These are phyloP conservation scores for Nysson spinosus DNA, from an alignment of 2,888 invertebrate species.

Conservation along the genomic window DNA sequence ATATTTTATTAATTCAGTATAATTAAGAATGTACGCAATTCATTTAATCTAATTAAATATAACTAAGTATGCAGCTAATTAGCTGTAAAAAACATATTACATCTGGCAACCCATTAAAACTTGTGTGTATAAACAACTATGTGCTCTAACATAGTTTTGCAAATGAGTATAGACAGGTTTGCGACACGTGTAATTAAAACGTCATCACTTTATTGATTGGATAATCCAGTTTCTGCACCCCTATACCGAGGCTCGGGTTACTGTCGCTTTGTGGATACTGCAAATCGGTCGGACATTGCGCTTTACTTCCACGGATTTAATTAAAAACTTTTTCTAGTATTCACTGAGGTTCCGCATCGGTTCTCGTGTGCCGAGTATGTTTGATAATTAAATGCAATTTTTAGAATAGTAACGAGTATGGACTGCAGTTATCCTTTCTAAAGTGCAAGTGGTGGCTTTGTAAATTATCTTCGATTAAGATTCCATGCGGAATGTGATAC, in stretches of 20 bases:
- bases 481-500: not conserved
- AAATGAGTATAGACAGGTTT: slow-evolving; percentile 18
- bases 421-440: not conserved
- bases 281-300: not conserved
- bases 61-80: slow-evolving; percentile 14
- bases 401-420: slow-evolving; percentile 10
- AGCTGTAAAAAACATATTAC: too few relatives aligned
- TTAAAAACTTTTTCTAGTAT: slow-evolving; percentile 18
- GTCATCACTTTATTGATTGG: slow-evolving; percentile 44
- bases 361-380: not conserved
- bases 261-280: not conserved
- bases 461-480: slow-evolving; percentile 14
- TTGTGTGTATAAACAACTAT: not conserved
- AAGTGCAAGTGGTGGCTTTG: not conserved
- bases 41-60: too few relatives aligned
- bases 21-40: too few relatives aligned
- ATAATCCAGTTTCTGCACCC: slow-evolving; percentile 33
- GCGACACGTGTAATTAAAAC: slow-evolving; percentile 50
- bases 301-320: slow-evolving; percentile 24
- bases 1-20: too few relatives aligned
- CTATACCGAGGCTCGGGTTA: slow-evolving; percentile 18
- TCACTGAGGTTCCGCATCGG: not conserved
- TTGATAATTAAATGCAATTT: slow-evolving; percentile 33
- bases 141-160: not conserved
- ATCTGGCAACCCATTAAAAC: too few relatives aligned